Conservation (phyloP, 2,797 vertebrate species). For the Megaceryle alcyon region DNA sequence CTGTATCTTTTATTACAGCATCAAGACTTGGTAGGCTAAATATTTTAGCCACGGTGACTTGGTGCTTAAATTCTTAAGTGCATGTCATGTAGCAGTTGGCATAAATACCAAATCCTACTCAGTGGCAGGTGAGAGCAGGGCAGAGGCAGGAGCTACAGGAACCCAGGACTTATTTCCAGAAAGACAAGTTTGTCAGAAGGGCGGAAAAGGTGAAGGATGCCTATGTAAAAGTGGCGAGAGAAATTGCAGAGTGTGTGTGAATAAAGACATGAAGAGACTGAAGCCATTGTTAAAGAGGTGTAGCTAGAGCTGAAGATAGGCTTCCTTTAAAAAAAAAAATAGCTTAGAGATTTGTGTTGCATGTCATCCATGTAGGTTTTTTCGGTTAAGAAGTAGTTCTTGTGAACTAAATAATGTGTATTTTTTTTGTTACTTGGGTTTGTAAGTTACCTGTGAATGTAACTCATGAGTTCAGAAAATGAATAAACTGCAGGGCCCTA, state of each 20-base stretch:
- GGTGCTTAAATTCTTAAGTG: neutral
- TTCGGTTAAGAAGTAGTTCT: neutral
- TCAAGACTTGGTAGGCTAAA: neutral
- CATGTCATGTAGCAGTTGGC: accelerated
- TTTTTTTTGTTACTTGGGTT: neutral
- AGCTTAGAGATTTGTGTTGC: neutral
- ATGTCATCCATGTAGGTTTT: neutral
- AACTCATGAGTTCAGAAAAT: neutral
- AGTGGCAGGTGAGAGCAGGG: neutral
- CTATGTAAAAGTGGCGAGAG: neutral
- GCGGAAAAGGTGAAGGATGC: neutral
- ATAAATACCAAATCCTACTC: neutral
- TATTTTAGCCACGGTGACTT: neutral
- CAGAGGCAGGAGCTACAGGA: neutral
- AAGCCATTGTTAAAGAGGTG: neutral
- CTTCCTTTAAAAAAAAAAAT: neutral
- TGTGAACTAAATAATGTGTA: neutral
- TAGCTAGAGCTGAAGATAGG: neutral
- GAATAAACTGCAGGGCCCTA: neutral
- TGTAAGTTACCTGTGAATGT: neutral
- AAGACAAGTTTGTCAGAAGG: neutral
- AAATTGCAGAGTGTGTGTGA: neutral
- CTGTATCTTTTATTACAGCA: neutral
- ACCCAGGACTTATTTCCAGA: neutral
- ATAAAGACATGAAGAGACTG: neutral